Conservation (phyloP, 2,888 invertebrate genomes). For the Callyntrura sp. region DNA sequence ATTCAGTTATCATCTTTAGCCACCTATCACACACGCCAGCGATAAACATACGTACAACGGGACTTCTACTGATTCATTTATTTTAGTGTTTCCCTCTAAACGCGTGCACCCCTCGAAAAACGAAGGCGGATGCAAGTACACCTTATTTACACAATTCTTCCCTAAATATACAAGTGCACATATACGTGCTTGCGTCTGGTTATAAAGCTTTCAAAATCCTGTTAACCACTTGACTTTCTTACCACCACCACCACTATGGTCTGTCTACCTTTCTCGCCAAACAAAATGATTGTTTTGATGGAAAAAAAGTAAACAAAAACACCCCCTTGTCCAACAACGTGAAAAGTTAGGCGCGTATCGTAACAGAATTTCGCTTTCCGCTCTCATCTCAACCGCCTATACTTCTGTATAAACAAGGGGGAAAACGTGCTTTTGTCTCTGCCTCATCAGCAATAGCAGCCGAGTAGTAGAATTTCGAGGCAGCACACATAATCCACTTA, state of each 20-base stretch:
- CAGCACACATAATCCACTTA: conserved; percentile 39
- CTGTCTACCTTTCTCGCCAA: conserved; percentile 28
- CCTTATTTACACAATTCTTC: not conserved
- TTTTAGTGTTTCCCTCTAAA: too few species aligned
- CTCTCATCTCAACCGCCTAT: not conserved
- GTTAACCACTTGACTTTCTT: conserved; percentile 43
- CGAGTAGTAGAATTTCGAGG: too few species aligned
- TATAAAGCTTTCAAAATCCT: not conserved
- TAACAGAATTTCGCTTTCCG: too few species aligned
- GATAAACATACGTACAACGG: too few species aligned
- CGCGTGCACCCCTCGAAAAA: too few species aligned
- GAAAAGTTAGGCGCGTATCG: too few species aligned
- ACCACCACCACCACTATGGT: not conserved
- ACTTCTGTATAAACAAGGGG: conserved; percentile 41
- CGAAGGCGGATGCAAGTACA: not conserved
- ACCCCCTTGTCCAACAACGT: conserved; percentile 31
- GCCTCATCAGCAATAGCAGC: too few species aligned
- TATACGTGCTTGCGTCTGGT: not conserved
- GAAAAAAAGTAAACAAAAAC: conserved; percentile 54
- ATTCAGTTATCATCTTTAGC: conserved; percentile 41
- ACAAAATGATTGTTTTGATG: conserved; percentile 49
- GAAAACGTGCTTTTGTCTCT: conserved; percentile 47
- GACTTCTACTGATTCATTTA: too few species aligned
- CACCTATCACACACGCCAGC: too few species aligned
- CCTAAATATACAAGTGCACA: not conserved